phyloP scores from a whole-genome alignment of 2,797 vertebrate species.

The Tokudaia muenninki region DNA sequence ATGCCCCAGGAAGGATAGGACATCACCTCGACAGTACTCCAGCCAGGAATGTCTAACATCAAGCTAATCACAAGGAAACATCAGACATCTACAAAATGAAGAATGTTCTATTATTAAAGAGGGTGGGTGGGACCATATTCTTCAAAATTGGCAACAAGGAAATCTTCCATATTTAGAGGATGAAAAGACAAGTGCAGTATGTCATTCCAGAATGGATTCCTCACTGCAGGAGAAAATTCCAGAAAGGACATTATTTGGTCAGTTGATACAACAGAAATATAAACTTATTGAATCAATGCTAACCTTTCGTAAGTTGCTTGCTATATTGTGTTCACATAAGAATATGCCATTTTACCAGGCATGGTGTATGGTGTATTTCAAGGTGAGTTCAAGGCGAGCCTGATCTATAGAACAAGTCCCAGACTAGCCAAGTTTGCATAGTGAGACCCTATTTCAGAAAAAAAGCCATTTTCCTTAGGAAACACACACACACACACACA shows the following conservation, averaged over 20 bases:
- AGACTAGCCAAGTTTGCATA: background rate
- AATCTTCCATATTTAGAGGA: conserved; percentile 38
- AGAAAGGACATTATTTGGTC: conserved; percentile 24
- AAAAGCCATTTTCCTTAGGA: conserved; percentile 48
- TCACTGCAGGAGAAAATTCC: background rate
- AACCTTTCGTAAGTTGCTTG: conserved; percentile 44
- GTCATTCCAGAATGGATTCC: background rate
- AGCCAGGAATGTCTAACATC: conserved; percentile 29
- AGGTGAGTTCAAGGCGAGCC: background rate
- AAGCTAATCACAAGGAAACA: conserved; percentile 40
- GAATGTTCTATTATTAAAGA: conserved; percentile 28
- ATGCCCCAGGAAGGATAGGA: background rate
- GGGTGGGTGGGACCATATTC: background rate
- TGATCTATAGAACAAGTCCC: background rate
- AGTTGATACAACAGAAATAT: conserved; percentile 7
- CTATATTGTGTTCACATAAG: background rate
- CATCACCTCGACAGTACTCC: conserved; percentile 3
- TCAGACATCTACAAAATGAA: conserved; percentile 53
- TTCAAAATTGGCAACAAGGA: conserved; percentile 56
- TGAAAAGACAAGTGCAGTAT: background rate
- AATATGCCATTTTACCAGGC: background rate
- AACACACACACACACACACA: background rate
- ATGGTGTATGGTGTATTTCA: background rate
- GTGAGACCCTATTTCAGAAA: background rate
- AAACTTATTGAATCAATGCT: background rate